Evolutionary conservation across 2,888 invertebrate species (phyloP), one percentile per base, ranked within the genome.

Genomic region (Xanthia icteritia): DNA sequence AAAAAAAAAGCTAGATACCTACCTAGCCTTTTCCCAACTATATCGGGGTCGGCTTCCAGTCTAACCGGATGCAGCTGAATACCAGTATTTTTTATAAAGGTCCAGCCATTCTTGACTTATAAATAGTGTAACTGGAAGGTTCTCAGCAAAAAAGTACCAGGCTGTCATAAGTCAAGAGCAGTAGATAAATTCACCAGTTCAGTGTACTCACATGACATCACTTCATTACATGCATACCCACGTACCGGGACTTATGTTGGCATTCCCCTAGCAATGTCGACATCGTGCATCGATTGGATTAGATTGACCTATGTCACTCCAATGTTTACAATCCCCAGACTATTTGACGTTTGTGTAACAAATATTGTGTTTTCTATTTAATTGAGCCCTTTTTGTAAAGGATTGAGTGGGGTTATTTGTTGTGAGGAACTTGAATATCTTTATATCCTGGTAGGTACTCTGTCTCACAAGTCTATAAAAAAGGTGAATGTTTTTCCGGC

Each of bases 291-390:
- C 85, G 82, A 85, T 81, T 77, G 76, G 66, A 87, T 86, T 81
- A 87, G 77, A 69, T 86, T 77, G 85, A 75, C 77, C 85, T 74
- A 68, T 86, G 85, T 85, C 78, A 84, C 73, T 74, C 31, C 60
- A 42, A 72, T 81, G 76, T 84, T 84, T 84, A 81, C 85, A 73
- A 42, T 78, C 63, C 51, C 61, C 15, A 54, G 73, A 76, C 85
- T 74, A 87, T 85, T 86, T 73, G 66, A 66, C 73, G 68, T 66
- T 64, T 63, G 70, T 71, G 73, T 58, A 63, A 68, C 31, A 66
- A 75, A 72, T 72, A 81, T 81, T 78, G 85, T 61, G 60, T 78
- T 71, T 73, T 69, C 56, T 64, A 66, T 73, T 81, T 61, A n/a
- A 27, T 45, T 54, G 45, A 42, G 23, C 15, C 36, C 17, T 51